These are phyloP conservation scores for Eudasyphora cyanicolor DNA, from an alignment of 2,888 invertebrate genomes.

Conservation along the genomic window DNA sequence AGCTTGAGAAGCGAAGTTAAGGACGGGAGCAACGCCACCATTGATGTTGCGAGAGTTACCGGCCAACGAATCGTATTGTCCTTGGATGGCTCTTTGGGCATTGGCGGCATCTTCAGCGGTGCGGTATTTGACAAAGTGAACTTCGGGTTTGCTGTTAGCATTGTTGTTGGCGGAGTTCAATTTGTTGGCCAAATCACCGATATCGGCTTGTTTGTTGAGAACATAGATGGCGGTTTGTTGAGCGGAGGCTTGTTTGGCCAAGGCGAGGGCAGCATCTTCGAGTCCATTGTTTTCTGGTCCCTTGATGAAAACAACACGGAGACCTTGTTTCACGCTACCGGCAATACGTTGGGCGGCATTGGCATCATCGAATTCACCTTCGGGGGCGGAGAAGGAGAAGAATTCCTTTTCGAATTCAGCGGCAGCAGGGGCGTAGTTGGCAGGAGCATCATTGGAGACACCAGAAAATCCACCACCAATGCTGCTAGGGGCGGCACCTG, in stretches of 20 bases:
- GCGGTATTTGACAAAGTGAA: too few relatives aligned
- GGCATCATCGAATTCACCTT: slow-evolving; percentile 73
- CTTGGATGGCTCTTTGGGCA: too few relatives aligned
- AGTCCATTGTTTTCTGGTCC: too few relatives aligned
- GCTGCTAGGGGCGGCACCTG: too few relatives aligned
- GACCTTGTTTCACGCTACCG: too few relatives aligned
- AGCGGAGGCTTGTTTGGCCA: slow-evolving; percentile 73
- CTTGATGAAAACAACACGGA: too few relatives aligned
- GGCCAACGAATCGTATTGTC: slow-evolving; percentile 5
- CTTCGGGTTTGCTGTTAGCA: too few relatives aligned
- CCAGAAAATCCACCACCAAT: slow-evolving; percentile 52
- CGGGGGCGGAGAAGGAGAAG: slow-evolving; percentile 75
- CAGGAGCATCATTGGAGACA: slow-evolving; percentile 51
- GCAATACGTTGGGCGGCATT: too few relatives aligned
- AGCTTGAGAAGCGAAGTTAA: too few relatives aligned
- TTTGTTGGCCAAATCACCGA: too few relatives aligned
- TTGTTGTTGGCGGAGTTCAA: too few relatives aligned
- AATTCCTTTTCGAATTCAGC: slow-evolving; percentile 75
- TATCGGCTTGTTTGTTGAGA: slow-evolving; percentile 76
- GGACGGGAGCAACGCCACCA: neutral
- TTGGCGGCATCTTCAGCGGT: too few relatives aligned
- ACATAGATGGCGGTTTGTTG: slow-evolving; percentile 77
- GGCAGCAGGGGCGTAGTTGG: slow-evolving; percentile 60
- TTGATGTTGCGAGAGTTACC: neutral
- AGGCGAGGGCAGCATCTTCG: slow-evolving; percentile 70